Percentiles rank a stretch among this genome's conserved stretches.
Conservation (phyloP, 2,888 invertebrate species). For the Limnephilus auricula region DNA sequence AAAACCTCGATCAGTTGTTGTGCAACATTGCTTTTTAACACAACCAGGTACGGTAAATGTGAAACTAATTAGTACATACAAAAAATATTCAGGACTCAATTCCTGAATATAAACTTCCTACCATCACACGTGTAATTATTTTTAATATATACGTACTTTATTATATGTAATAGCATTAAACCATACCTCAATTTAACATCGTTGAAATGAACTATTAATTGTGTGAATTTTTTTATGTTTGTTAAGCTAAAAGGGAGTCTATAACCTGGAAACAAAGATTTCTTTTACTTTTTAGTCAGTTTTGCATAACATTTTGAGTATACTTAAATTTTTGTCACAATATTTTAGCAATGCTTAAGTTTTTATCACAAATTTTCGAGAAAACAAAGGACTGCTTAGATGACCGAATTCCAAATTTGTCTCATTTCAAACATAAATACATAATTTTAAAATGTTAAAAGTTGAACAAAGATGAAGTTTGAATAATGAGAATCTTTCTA, state of each 20-base stretch:
- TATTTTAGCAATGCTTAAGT: too few relatives aligned
- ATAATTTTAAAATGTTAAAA: too few relatives aligned
- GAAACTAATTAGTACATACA: neutral
- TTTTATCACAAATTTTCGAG: too few relatives aligned
- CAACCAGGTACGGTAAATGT: neutral
- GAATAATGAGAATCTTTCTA: too few relatives aligned
- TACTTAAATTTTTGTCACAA: too few relatives aligned
- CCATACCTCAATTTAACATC: neutral
- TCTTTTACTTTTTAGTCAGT: neutral
- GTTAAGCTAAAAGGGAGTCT: neutral
- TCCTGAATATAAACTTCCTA: neutral
- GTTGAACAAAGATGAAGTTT: too few relatives aligned
- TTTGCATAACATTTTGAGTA: neutral
- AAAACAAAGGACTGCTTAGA: neutral
- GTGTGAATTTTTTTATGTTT: neutral
- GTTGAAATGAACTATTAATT: neutral
- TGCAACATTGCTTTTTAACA: neutral
- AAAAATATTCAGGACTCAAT: neutral
- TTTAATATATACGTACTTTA: neutral
- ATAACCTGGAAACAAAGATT: neutral
- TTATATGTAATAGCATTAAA: neutral
- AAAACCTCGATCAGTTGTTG: neutral
- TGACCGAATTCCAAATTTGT: too few relatives aligned
- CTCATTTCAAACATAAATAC: too few relatives aligned
- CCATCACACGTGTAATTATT: neutral